Conservation (phyloP, 2,888 invertebrate genomes). For the Disparrhopalites patrizii region DNA sequence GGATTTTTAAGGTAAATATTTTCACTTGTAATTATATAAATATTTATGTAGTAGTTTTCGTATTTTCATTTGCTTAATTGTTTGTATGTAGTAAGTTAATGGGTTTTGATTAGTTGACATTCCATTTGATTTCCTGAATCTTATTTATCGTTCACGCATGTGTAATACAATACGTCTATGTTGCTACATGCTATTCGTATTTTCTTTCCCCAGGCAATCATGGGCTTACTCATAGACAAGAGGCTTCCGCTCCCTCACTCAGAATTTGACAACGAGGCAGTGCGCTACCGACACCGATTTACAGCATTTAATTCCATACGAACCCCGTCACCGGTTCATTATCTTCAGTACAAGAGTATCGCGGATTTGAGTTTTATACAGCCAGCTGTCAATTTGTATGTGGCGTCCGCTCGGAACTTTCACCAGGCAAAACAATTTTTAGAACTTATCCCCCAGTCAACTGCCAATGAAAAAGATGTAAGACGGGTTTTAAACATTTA, state of each 20-base stretch:
- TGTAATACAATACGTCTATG: neutral
- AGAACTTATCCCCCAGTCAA: conserved; percentile 66
- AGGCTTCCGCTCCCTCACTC: conserved; percentile 77
- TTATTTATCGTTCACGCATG: conserved; percentile 13
- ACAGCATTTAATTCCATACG: conserved; percentile 79
- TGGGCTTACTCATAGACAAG: conserved; percentile 81
- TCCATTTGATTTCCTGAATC: neutral
- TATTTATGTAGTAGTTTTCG: neutral
- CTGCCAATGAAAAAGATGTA: conserved; percentile 72
- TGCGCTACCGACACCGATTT: conserved; percentile 91
- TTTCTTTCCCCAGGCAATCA: conserved; percentile 83
- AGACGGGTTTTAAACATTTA: conserved; percentile 36
- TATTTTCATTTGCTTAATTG: neutral
- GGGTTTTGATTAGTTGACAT: neutral
- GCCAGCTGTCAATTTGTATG: conserved; percentile 57
- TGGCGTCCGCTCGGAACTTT: conserved; percentile 84
- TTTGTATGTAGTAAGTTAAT: neutral
- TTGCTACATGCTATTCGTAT: conserved; percentile 43
- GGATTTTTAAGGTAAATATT: conserved; percentile 75
- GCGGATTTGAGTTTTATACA: conserved; percentile 44
- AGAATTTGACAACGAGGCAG: conserved; percentile 88
- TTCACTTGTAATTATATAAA: neutral
- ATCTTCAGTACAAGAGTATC: conserved; percentile 74
- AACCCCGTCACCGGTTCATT: conserved; percentile 86
- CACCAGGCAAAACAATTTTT: conserved; percentile 82